Conservation (phyloP, 2,888 invertebrate species). For the Hydriomena furcata region DNA sequence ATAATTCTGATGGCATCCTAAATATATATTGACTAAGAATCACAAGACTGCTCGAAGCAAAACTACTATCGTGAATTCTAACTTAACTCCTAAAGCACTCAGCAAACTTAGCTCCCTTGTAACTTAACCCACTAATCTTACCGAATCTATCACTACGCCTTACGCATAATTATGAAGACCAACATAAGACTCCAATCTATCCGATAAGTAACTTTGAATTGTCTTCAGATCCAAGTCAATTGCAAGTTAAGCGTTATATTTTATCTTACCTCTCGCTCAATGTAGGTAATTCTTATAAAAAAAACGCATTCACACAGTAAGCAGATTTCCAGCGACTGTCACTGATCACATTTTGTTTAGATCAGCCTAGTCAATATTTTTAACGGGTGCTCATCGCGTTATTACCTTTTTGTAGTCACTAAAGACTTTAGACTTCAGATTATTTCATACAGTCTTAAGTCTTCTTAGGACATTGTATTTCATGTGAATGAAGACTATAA, state of each 20-base stretch:
- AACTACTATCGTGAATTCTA: neutral
- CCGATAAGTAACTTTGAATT: slow-evolving; percentile 4
- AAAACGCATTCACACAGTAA: neutral
- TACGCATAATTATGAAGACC: neutral
- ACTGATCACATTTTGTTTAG: no score
- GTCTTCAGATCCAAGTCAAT: slow-evolving; percentile 7
- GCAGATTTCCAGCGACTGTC: neutral
- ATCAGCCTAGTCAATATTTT: no score
- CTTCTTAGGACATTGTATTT: no score
- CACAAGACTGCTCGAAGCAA: no score
- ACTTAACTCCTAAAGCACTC: neutral
- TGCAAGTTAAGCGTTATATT: slow-evolving; percentile 2
- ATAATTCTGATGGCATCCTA: no score
- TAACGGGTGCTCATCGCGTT: no score
- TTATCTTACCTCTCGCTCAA: slow-evolving; percentile 3
- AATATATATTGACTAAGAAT: no score
- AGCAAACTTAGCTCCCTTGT: neutral
- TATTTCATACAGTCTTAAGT: no score
- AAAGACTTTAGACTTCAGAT: no score
- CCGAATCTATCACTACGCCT: neutral
- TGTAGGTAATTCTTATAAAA: neutral
- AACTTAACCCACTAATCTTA: neutral
- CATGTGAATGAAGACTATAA: no score
- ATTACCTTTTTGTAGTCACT: no score
- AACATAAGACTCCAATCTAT: neutral